These are phyloP conservation scores for Trichogramma pretiosum DNA, from an alignment of 1,140 invertebrate genomes.

Conservation along the genomic window DNA sequence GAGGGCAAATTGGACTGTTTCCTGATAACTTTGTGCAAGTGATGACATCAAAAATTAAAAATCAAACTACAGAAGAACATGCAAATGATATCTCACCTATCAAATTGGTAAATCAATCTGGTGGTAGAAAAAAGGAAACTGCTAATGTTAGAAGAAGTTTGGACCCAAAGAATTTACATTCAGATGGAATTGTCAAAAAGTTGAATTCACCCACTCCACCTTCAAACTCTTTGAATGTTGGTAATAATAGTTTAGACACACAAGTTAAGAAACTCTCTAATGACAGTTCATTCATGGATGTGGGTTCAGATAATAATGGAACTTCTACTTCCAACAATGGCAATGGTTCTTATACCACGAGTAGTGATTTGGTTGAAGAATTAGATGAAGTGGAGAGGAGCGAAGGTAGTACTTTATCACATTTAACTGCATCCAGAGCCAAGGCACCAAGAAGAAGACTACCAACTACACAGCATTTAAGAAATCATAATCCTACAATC, in stretches of 20 bases:
- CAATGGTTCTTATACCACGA: conserved; percentile 28
- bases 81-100: conserved; percentile 13
- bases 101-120: conserved; percentile 27
- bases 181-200: conserved; percentile 18
- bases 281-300: conserved; percentile 22
- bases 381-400: conserved; percentile 52
- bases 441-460: conserved; percentile 56
- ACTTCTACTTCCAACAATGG: conserved; percentile 11
- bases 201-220: conserved; percentile 20
- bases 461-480: conserved; percentile 46
- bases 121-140: conserved; percentile 32
- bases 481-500: conserved; percentile 28
- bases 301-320: conserved; percentile 27
- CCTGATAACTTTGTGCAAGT: conserved; percentile 93
- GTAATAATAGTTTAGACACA: conserved; percentile 30
- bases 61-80: conserved; percentile 21
- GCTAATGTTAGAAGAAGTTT: conserved; percentile 33
- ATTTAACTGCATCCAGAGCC: conserved; percentile 55
- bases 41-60: conserved; percentile 34
- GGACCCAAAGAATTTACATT: conserved; percentile 23
- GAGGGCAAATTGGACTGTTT: conserved; percentile 84
- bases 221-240: conserved; percentile 17
- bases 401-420: conserved; percentile 49
- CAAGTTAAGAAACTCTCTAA: conserved; percentile 34
- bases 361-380: conserved; percentile 37